Base-by-base conservation (phyloP, 2,888 invertebrate genomes). In the Priapulus caudatus region DNA sequence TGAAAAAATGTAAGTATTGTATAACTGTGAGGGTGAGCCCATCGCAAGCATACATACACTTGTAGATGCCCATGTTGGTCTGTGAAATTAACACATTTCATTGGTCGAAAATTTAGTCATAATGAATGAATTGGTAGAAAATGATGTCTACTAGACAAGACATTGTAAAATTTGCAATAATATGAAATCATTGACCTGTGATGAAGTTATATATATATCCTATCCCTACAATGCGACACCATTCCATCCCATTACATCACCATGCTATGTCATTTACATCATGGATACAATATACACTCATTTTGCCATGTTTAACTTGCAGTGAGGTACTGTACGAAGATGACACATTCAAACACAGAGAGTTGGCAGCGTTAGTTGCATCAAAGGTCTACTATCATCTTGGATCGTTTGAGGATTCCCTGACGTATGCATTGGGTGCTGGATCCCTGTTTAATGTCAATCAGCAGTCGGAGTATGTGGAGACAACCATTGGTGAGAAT, bases 361-460 rank as follows among this genome's bases (percentile, higher is more conserved):
- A 92, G 65, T 74, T 95, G 51, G 97, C 98, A 48, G 95, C 97
- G 22, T 78, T 99, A 61, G 90, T 98, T 3, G 95, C 93, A 3
- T 97, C 95, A 61, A 99, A 98, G 75, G 92, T 95, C 0, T 95
- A 95, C 68, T 97, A 95, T 71, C 95, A 98, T 72, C 77, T 98
- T 59, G 95, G 95, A 23, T 88, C 93, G 1, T 97, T 92, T 72
- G 88, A 91, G 69, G 93, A 95, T 72, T 93, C 97, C 0, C 74
- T 98, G 58, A 89, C 89, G n/a, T 95, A 90, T 73, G 98, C 98
- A 20, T 76, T 99, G 18, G 91, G 93, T 18, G 93, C 98, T 63
- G 92, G 90, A 18, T 83, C 87, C 63, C 75, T 93, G 19, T 97
- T 99, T 71, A 88, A 95, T 75, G 89, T 97, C 1, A 92, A 90